A percentile compares a stretch with the other conserved stretches of the same genome.
phyloP scores from a whole-genome alignment of 2,888 invertebrate species.

The Amblyjoppa proteus region DNA sequence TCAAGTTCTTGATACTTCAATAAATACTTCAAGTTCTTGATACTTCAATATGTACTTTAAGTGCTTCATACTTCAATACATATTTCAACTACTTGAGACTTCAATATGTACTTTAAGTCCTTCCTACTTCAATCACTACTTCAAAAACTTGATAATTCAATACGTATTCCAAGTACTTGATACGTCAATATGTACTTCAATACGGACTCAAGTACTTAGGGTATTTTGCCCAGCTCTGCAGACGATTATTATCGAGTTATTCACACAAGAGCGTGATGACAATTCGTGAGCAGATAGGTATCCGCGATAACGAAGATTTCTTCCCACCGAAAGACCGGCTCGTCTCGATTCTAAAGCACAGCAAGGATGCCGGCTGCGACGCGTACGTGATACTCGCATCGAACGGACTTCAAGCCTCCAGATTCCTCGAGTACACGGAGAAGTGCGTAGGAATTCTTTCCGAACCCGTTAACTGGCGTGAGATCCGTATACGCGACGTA shows the following conservation, averaged over 20 bases:
- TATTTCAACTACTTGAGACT: too few species aligned
- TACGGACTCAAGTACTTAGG: too few species aligned
- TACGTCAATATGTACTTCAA: too few species aligned
- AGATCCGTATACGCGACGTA: not conserved
- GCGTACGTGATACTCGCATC: slow-evolving; percentile 90
- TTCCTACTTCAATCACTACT: too few species aligned
- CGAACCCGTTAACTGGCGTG: not conserved
- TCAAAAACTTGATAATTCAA: too few species aligned
- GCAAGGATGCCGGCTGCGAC: slow-evolving; percentile 89
- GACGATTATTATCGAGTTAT: not conserved
- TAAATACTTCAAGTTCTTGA: too few species aligned
- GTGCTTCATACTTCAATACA: too few species aligned
- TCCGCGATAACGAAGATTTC: slow-evolving; percentile 80
- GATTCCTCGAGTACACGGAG: slow-evolving; percentile 90
- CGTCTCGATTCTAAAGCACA: slow-evolving; percentile 72
- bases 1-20: too few species aligned
- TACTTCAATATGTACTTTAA: too few species aligned
- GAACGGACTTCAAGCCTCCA: slow-evolving; percentile 89
- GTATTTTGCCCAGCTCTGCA: too few species aligned
- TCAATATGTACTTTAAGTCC: too few species aligned
- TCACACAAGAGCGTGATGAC: not conserved
- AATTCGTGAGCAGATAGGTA: slow-evolving; percentile 72
- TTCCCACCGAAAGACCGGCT: slow-evolving; percentile 73
- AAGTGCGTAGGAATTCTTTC: slow-evolving; percentile 84
- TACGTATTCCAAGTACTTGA: too few species aligned